phyloP scores from a whole-genome alignment of 2,797 vertebrate species.

The Cynopterus sphinx region DNA sequence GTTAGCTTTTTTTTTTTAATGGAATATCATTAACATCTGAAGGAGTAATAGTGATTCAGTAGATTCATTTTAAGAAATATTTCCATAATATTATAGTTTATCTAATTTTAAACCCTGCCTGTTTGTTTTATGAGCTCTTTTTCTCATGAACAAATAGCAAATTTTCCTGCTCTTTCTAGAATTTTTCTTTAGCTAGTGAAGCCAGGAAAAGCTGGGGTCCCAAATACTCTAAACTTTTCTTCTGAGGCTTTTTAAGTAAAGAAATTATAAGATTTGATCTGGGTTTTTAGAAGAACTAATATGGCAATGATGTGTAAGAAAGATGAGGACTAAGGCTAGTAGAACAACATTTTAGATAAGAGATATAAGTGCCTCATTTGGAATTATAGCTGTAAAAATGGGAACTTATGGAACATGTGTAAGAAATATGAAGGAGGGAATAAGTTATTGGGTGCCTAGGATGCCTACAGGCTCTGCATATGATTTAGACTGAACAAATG shows the following conservation, averaged over 20 bases:
- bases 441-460: neutral
- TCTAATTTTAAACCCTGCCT: neutral
- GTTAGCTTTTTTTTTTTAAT: neutral
- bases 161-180: neutral
- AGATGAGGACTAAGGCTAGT: neutral
- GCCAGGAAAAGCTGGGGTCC: neutral
- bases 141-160: neutral
- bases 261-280: neutral
- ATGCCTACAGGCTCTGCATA: neutral
- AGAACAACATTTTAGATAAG: neutral
- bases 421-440: neutral
- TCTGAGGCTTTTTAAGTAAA: neutral
- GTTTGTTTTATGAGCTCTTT: neutral
- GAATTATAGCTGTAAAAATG: neutral
- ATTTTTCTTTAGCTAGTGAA: neutral
- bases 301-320: neutral
- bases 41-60: neutral
- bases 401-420: neutral
- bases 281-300: neutral
- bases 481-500: neutral
- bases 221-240: neutral
- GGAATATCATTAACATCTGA: neutral
- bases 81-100: neutral
- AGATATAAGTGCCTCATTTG: neutral
- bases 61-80: conserved; percentile 22